A percentile compares a stretch with the other conserved stretches of the same genome.
These are phyloP conservation scores for Tetramorium bicarinatum DNA, from an alignment of 2,888 invertebrate species.

Conservation along the genomic window DNA sequence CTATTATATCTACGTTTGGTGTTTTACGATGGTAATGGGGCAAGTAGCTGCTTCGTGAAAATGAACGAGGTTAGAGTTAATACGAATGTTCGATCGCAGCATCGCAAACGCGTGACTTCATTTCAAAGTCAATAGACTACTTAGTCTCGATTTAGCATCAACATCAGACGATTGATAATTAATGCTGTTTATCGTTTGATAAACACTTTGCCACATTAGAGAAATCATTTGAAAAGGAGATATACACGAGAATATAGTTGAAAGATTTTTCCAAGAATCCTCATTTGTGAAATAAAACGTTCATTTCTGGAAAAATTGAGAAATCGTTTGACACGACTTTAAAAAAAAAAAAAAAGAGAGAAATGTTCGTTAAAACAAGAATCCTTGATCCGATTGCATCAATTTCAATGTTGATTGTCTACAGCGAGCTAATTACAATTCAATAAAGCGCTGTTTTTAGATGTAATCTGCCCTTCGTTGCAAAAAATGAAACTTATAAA, in stretches of 20 bases:
- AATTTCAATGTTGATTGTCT: constrained; percentile 8
- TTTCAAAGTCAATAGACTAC: constrained; percentile 20
- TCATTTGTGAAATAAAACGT: neutral
- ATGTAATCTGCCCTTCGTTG: neutral
- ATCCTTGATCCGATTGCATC: neutral
- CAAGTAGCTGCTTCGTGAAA: constrained; percentile 33
- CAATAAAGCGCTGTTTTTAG: constrained; percentile 19
- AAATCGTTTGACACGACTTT: neutral
- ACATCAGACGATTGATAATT: constrained; percentile 2
- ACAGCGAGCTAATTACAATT: neutral
- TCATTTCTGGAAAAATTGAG: neutral
- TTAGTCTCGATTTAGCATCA: neutral
- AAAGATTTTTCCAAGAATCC: neutral
- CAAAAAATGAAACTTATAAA: constrained; percentile 29
- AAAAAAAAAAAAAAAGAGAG: neutral
- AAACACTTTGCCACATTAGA: neutral
- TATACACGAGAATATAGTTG: neutral
- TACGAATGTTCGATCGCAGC: constrained; percentile 6
- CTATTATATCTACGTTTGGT: neutral
- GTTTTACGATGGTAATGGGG: constrained; percentile 18
- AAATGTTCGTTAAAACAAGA: neutral
- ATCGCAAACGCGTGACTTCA: constrained; percentile 9
- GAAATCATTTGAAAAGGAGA: neutral
- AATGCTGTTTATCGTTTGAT: neutral
- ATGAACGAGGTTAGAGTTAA: constrained; percentile 13